Evolutionary conservation across 2,113 vertebrate genomes (phyloP), one percentile per base, ranked within the genome.

Genomic region (Aythya baeri): DNA sequence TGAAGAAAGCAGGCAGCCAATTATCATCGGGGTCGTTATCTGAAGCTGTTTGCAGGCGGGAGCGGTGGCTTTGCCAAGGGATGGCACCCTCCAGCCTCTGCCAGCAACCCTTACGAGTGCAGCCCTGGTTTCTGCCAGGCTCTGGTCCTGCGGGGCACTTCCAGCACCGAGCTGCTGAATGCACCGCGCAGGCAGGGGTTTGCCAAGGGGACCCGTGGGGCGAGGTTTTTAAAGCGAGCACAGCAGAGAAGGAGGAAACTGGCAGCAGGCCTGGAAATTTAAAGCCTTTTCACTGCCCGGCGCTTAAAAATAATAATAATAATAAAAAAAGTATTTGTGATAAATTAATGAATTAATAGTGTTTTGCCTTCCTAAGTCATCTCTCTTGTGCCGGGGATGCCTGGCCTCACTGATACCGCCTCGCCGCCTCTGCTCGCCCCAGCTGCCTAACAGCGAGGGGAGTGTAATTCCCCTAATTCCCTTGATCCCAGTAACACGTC

Each of bases 181-280:
- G 63, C 75, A 41, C 86, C 65, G 1, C 14, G 1, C n/a, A 36
- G 77, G 13, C 27, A 6, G 3, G 44, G 7, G 57, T 57, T 83
- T 74, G 91, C 86, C 95, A 88, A 82, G 59, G 93, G 78, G 49
- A 76, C 83, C 70, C 23, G 1, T 11, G 49, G 75, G 54, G 59
- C 2, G 4, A 82, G 65, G 31, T 72, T 88, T 88, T 85, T 72
- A 68, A 76, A 83, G 73, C 2, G 5, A 46, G 46, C 31, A 38
- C 1, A 5, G 77, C 7, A 7, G 83, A 67, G 83, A 13, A 81
- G 61, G 92, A 93, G 93, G 93, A 97, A 95, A 68, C 90, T 96
- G 94, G 90, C 93, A 86, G 22, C 26, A n/a, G 9, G 25, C 88
- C 88, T 94, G 95, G 91, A 96, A 96, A 95, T 90, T 77, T 88